Conservation (phyloP, 1,140 invertebrate genomes). For the Dinoponera quadriceps region DNA sequence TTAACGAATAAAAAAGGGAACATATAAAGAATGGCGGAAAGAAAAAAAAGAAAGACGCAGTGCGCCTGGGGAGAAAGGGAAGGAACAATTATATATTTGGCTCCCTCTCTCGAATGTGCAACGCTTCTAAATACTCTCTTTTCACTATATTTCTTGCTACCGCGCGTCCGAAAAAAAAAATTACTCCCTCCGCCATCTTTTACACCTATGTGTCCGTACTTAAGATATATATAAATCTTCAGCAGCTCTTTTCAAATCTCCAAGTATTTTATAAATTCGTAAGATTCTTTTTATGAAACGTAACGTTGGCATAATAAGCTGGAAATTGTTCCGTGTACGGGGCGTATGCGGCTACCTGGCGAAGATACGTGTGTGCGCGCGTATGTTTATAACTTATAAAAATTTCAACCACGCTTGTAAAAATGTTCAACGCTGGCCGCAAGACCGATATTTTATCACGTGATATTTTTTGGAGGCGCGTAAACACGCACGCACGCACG, state of each 20-base stretch:
- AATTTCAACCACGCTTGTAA: not conserved
- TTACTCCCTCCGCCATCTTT: not conserved
- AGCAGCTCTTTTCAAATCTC: constrained; percentile 13
- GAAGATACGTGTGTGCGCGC: not conserved
- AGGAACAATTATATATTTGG: constrained; percentile 44
- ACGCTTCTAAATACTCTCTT: constrained; percentile 26
- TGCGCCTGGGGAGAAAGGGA: constrained; percentile 12
- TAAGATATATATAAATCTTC: constrained; percentile 22
- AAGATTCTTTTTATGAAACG: not conserved
- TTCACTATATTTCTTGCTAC: constrained; percentile 1
- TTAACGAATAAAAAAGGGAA: constrained; percentile 46
- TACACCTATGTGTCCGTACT: constrained; percentile 5
- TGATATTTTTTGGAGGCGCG: not conserved
- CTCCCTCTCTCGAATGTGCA: constrained; percentile 8
- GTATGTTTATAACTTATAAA: constrained; percentile 1
- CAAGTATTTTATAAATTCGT: constrained; percentile 35
- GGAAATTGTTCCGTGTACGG: constrained; percentile 9
- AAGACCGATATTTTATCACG: not conserved
- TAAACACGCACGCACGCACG: too few species aligned
- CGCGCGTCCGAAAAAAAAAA: constrained; percentile 26
- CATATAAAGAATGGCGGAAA: constrained; percentile 43
- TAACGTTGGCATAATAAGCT: not conserved
- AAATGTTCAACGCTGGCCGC: not conserved
- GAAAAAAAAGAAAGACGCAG: constrained; percentile 39
- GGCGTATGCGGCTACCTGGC: too few species aligned